Evolutionary conservation across 2,888 invertebrate genomes (phyloP), one percentile per base, ranked within the genome.

Genomic region (Altica lythri): DNA sequence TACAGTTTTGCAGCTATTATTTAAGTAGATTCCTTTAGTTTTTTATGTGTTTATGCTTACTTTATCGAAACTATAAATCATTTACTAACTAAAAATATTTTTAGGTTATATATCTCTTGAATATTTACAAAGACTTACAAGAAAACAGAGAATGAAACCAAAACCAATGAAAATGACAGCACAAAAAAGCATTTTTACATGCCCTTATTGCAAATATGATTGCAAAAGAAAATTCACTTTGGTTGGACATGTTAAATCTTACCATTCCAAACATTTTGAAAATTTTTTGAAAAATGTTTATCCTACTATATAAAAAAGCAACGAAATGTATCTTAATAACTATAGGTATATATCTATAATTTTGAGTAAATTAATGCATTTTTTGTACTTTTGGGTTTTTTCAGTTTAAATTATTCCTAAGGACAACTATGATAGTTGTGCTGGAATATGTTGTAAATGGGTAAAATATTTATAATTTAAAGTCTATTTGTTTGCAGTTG

Each of bases 201-300:
- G 59, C 27, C 46, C 53, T 6, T 59, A 51, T 19, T 59, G 59
- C 51, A 59, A 59, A 38, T 59, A 59, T 19, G 51, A 49, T 17
- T 59, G 59, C 37, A 59, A 59, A 30, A 48, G 59, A 14, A 55
- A 54, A 22, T 59, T 59, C 32, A 59, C 55, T 0, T 37, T 59
- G 25, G 59, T 59, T n/a, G 55, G 55, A n/a, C 59, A 59, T 16
- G 59, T 59, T 4, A 59, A 54, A 30, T 53, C 53, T 8, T 59
- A 56, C 10, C 59, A 59, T 37, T 55, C 55, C n/a, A 59, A 55
- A 16, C 43, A 51, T 27, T 53, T 47, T 12, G 48, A 55, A n/a
- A 49, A 59, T 35, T 59, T 59, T 12, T 30, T 59, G 17, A 49
- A 47, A 12, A 53, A 59, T 22, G 53, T 59, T 8, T 57, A 50